Base-by-base conservation (phyloP, 2,888 invertebrate species). In the Eupeodes latifasciatus region DNA sequence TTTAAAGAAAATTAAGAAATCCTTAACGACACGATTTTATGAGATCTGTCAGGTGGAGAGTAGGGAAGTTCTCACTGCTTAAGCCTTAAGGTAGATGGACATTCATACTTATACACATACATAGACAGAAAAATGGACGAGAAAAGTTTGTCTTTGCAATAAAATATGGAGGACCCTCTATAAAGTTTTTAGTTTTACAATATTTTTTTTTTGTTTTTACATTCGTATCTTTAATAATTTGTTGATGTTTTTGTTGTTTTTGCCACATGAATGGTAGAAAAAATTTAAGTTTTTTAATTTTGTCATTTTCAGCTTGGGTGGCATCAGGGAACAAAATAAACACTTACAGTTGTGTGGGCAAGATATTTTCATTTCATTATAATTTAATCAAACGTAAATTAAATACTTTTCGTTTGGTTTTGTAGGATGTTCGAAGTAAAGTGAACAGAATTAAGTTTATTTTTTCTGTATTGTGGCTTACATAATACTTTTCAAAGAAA, bases 1-100 rank as follows among this genome's bases (percentile, higher is more conserved):
- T 89, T 89, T 89, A 82, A 89, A 82, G 89, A 89, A 89, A 89
- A 89, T 89, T 85, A 89, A 89, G 89, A 85, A 89, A 89, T 85
- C 89, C 89, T 89, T 85, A 89, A 89, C 89, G 89, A 85, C 89
- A 89, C 81, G 69, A 78, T 89, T 85, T 85, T 89, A 89, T 85
- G 89, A 82, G 85, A 89, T 74, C 85, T 85, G 85, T 81, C 88
- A 78, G 47, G 40, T 51, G 34, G 14, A 36, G 9, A 16, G 40
- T 40, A 40, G 72, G 59, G 71, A 69, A 81, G 34, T 71, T 72
- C 51, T 75, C 82, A 78, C 62, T 55, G 75, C 78, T 79, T 47
- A 69, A 75, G 71, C 69, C 82, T 79, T 36, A 69, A 75, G 71
- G 64, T 75, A 78, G 77, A 74, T 71, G 40, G 53, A 69, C 51